Conservation (phyloP, 2,113 vertebrate genomes). For the Phainopepla nitens region DNA sequence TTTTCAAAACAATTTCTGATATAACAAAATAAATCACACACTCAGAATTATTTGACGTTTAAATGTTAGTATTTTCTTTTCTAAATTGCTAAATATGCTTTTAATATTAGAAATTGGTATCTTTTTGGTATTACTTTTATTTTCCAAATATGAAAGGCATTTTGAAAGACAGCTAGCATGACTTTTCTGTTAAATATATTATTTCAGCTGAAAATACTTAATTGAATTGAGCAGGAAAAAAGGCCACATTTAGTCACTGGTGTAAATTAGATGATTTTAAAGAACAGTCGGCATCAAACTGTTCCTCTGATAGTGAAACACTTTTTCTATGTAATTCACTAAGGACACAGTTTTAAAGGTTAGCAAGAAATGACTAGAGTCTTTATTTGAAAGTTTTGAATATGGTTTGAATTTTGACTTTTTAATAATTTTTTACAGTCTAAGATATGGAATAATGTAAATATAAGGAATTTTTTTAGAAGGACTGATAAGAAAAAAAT, state of each 20-base stretch:
- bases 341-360: background rate
- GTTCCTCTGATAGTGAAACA: background rate
- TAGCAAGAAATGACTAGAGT: background rate
- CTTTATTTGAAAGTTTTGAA: background rate
- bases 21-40: background rate
- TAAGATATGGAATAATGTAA: background rate
- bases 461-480: background rate
- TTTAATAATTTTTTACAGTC: background rate
- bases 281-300: background rate
- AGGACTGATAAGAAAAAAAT: background rate
- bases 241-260: background rate
- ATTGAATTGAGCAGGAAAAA: background rate
- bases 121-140: background rate
- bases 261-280: background rate
- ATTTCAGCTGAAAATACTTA: background rate
- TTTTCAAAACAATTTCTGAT: background rate
- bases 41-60: background rate
- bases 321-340: background rate
- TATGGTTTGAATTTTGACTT: background rate
- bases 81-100: background rate
- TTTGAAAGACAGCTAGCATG: background rate
- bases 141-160: background rate
- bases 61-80: background rate
- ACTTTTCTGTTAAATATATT: background rate
- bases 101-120: background rate